Evolutionary conservation across 1,140 invertebrate genomes (phyloP), one percentile per base, ranked within the genome.

Genomic region (Pseudomyrmex dendroicus): DNA sequence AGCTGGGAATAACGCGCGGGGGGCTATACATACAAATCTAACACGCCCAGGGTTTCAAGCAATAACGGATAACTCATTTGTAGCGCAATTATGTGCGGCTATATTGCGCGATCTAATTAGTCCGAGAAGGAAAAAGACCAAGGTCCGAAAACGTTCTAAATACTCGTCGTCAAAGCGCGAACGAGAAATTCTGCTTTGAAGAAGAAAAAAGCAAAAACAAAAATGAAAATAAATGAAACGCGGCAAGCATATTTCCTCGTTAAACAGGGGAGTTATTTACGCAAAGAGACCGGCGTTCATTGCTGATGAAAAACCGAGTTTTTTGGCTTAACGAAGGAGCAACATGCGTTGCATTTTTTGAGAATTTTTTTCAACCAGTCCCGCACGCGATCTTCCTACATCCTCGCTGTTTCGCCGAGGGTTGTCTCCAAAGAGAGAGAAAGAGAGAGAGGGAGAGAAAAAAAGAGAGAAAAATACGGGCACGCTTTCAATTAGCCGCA

Each of bases 401-500:
- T 62, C 25, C 17, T n/a, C 35, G 10, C 66, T 48, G 17, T 68
- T 48, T 20, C 22, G 59, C 20, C 22, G 44, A 61, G 17, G 7
- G 10, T 78, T 44, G 54, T 61, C 3, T 61, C 3, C 35, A 0
- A 35, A 0, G 35, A 35, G 4, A 35, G 5, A 35, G 35, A 35
- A 35, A 35, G 35, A 35, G 35, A 35, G 35, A 35, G 35, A 35
- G 35, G 22, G 22, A 35, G 35, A 35, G 3, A 35, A 35, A 35
- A 35, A 35, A 1, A 13, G 61, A 17, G 59, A 17, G 59, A 70
- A 85, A 85, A 82, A 83, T 73, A 72, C 57, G 56, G n/a, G 10
- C 73, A 70, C 74, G 59, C 80, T 86, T 91, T 90, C 88, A 91
- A 91, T 90, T 90, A 89, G 83, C 50, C 74, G 67, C 20, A 50